These are phyloP conservation scores for Sylvia borin DNA, from an alignment of 2,797 vertebrate species.

Conservation along the genomic window DNA sequence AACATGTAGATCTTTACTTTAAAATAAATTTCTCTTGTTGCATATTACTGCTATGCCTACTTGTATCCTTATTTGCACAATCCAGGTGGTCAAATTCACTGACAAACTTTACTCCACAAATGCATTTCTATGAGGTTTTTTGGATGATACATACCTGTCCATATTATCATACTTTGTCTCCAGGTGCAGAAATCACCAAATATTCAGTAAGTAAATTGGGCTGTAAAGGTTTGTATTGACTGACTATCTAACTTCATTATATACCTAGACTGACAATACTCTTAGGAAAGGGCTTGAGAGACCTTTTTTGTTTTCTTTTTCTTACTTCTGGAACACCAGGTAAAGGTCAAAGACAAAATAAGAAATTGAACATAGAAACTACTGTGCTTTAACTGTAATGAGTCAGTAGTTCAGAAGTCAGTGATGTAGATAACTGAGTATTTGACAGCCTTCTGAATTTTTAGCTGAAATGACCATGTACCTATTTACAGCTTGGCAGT, in stretches of 20 bases:
- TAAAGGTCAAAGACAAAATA: constrained; percentile 4
- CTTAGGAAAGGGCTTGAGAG: background rate
- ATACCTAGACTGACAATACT: background rate
- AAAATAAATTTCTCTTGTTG: background rate
- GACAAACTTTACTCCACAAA: background rate
- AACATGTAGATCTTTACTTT: background rate
- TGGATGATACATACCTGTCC: background rate
- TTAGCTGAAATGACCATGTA: background rate
- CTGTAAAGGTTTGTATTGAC: background rate
- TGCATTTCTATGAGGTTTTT: background rate
- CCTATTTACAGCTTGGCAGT: background rate
- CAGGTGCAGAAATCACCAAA: background rate
- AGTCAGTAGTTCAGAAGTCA: background rate
- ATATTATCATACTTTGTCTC: background rate
- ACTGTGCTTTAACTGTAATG: background rate
- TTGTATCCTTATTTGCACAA: background rate
- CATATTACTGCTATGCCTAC: background rate
- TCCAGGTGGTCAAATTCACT: background rate
- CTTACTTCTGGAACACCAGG: background rate
- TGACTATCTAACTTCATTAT: background rate
- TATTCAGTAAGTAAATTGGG: background rate
- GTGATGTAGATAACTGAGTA: background rate
- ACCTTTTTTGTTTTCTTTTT: background rate
- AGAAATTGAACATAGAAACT: background rate
- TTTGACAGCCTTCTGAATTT: background rate